Percentiles rank a stretch among this genome's conserved stretches.
Evolutionary conservation across 2,888 invertebrate genomes (phyloP).

Genomic region (Teleogryllus oceanicus): DNA sequence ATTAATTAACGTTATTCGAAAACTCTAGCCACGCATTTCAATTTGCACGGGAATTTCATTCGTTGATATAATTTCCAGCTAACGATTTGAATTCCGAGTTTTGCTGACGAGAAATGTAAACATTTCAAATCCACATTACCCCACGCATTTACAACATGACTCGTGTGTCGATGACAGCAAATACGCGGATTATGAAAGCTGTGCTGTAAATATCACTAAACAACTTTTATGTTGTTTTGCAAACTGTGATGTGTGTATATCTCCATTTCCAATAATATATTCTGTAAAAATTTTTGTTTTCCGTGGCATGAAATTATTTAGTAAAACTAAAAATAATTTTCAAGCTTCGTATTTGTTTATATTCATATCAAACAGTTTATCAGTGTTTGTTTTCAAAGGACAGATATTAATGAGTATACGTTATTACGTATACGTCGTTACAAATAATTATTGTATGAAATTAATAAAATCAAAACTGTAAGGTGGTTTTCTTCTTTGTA

Average conservation of each 20-base stretch:
- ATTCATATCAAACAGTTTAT: no score
- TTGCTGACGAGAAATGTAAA: conserved; percentile 2
- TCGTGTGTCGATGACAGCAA: background rate
- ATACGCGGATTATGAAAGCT: background rate
- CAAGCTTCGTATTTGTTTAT: no score
- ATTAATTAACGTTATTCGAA: conserved; percentile 18
- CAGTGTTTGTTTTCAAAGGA: no score
- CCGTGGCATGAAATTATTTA: background rate
- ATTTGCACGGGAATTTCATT: background rate
- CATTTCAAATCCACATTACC: conserved; percentile 4
- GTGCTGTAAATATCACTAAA: conserved; percentile 18
- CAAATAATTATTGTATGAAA: no score
- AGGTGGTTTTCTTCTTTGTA: no score
- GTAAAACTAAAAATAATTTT: no score
- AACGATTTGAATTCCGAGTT: background rate
- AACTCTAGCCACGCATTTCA: background rate
- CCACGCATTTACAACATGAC: background rate
- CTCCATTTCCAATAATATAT: no score
- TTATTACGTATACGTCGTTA: no score
- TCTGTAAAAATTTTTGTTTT: background rate
- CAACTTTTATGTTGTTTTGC: background rate
- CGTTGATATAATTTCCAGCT: background rate
- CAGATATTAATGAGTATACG: no score
- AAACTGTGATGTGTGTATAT: no score
- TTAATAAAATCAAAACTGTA: no score